These are phyloP conservation scores for Nephotettix cincticeps DNA, from an alignment of 1,140 invertebrate genomes.

Conservation along the genomic window DNA sequence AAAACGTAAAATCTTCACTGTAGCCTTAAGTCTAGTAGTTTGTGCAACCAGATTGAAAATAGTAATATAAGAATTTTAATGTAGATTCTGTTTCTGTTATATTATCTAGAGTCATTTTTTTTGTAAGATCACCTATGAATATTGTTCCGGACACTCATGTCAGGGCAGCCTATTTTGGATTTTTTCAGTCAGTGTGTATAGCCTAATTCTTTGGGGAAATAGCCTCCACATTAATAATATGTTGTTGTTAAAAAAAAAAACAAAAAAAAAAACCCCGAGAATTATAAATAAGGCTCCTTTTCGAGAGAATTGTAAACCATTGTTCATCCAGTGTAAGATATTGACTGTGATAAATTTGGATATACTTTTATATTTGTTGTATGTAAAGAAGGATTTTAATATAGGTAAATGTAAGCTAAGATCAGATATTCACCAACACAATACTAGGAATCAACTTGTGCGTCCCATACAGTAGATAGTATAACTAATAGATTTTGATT, in stretches of 20 bases:
- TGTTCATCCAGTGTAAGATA: no score
- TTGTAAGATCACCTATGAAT: neutral
- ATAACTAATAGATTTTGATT: no score
- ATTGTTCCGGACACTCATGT: neutral
- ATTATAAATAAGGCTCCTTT: no score
- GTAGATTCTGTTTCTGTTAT: neutral
- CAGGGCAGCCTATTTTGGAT: neutral
- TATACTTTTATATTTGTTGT: neutral
- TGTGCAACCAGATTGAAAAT: neutral
- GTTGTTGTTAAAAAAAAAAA: neutral
- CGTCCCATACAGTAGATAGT: no score
- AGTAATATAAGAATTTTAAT: neutral
- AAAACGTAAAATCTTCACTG: no score
- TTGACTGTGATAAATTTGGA: no score
- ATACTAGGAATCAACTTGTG: slow-evolving; percentile 45
- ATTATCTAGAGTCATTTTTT: neutral
- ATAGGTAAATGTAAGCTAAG: neutral
- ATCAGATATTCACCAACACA: slow-evolving; percentile 37
- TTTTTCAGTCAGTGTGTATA: neutral
- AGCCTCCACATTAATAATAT: neutral
- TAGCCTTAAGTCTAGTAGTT: no score
- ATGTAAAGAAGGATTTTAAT: neutral
- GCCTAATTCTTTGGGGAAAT: neutral
- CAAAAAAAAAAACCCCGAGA: no score
- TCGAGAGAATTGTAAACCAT: no score